Percentiles rank a stretch among this genome's conserved stretches.
Conservation (phyloP, 2,113 vertebrate genomes). For the Albula glossodonta region DNA sequence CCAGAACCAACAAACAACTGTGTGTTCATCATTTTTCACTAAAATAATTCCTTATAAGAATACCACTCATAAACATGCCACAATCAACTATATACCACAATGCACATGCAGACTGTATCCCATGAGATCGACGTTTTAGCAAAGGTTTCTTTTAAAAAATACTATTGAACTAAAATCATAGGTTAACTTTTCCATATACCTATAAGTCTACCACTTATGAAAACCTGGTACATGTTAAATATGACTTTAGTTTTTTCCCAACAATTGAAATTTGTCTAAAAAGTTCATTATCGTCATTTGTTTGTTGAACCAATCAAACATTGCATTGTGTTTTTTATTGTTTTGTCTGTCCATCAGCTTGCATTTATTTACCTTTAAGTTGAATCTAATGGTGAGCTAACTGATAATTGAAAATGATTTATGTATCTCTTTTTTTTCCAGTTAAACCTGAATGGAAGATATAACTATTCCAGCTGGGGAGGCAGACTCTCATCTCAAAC, state of each 20-base stretch:
- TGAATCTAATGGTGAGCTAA: slow-evolving; percentile 56
- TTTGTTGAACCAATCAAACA: neutral
- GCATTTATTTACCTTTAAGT: neutral
- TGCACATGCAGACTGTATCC: too few species aligned
- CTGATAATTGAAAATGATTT: slow-evolving; percentile 42
- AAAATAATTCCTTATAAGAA: too few species aligned
- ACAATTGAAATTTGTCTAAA: neutral
- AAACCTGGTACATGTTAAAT: neutral
- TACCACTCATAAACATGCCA: too few species aligned
- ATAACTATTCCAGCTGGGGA: slow-evolving; percentile 46
- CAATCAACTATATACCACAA: too few species aligned
- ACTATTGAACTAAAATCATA: neutral
- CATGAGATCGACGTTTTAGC: neutral
- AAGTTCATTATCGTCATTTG: neutral
- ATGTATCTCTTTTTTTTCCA: slow-evolving; percentile 48
- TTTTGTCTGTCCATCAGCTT: neutral
- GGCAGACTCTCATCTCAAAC: slow-evolving; percentile 39
- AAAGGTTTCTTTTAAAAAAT: neutral
- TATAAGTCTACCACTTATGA: neutral
- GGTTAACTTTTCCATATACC: too few species aligned
- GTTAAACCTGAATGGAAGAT: slow-evolving; percentile 47
- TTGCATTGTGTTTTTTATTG: neutral
- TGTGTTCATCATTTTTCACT: too few species aligned
- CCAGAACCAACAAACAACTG: too few species aligned
- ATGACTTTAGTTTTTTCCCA: too few species aligned